These are phyloP conservation scores for Anoplius nigerrimus DNA, from an alignment of 2,888 invertebrate genomes.

Conservation along the genomic window DNA sequence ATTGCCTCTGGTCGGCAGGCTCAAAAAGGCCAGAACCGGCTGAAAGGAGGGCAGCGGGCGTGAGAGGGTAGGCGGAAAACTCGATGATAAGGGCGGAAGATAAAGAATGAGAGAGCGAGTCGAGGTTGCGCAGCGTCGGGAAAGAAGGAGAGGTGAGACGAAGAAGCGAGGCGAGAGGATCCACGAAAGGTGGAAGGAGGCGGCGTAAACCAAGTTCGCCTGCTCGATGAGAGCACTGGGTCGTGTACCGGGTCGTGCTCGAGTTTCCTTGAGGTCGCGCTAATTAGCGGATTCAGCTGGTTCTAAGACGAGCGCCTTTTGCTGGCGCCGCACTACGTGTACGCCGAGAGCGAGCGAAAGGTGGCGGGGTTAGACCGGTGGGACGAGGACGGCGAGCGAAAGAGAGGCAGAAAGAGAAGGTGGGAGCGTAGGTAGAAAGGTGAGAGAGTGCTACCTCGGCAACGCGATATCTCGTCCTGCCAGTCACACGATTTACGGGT, in stretches of 20 bases:
- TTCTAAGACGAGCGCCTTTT: conserved; percentile 15
- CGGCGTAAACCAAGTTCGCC: conserved; percentile 20
- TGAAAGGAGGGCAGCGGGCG: not conserved
- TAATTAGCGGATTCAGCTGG: conserved; percentile 52
- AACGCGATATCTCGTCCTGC: conserved; percentile 39
- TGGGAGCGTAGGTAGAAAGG: conserved; percentile 12
- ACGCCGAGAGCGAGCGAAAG: conserved; percentile 2
- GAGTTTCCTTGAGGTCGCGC: conserved; percentile 41
- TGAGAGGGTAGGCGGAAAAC: not conserved
- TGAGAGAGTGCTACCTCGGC: conserved; percentile 10
- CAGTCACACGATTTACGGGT: conserved; percentile 39
- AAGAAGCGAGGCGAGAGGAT: not conserved
- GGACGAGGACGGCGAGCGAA: conserved; percentile 11
- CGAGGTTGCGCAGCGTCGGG: not conserved
- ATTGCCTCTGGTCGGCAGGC: too few species aligned
- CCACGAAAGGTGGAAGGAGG: not conserved
- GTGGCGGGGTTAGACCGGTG: not conserved
- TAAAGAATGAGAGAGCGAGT: too few species aligned
- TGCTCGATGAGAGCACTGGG: conserved; percentile 23
- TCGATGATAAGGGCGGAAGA: too few species aligned
- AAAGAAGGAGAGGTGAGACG: not conserved
- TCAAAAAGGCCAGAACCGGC: too few species aligned
- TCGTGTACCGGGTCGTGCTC: conserved; percentile 28
- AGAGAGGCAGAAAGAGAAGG: conserved; percentile 29
- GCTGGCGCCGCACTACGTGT: conserved; percentile 8